Evolutionary conservation across 2,888 invertebrate genomes (phyloP).

Genomic region (Cephus rjabovi): DNA sequence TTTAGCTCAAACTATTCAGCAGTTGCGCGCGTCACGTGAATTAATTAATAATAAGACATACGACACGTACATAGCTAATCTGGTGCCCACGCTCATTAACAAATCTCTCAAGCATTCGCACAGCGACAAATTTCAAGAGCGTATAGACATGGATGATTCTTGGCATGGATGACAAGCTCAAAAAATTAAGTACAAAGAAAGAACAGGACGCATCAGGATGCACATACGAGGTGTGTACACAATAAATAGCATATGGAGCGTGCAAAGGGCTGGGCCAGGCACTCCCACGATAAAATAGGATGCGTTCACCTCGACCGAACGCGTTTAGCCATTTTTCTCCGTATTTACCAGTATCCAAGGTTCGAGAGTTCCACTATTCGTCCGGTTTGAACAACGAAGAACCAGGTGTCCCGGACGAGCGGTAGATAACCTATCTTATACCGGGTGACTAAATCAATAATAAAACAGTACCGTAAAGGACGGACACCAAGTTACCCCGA

Average conservation of each 20-base stretch:
- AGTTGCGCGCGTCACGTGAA: not conserved
- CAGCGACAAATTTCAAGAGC: not conserved
- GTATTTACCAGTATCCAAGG: slow-evolving; percentile 10
- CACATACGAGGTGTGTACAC: slow-evolving; percentile 31
- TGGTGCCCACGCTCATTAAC: not conserved
- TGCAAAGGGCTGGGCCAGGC: slow-evolving; percentile 41
- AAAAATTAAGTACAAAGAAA: not conserved
- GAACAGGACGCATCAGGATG: not conserved
- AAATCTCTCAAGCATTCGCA: not conserved
- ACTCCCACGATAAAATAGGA: slow-evolving; percentile 19
- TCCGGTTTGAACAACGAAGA: not conserved
- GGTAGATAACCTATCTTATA: slow-evolving; percentile 5
- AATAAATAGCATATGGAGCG: slow-evolving; percentile 50
- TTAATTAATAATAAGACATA: not conserved
- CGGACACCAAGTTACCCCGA: not conserved
- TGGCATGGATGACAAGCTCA: not conserved
- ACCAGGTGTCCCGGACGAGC: slow-evolving; percentile 13
- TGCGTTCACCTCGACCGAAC: slow-evolving; percentile 6
- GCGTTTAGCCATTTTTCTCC: slow-evolving; percentile 1
- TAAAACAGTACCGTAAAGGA: not conserved
- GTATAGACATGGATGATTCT: not conserved
- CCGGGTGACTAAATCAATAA: not conserved
- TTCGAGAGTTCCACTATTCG: slow-evolving; percentile 3
- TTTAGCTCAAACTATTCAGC: not conserved
- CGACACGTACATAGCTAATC: not conserved